These are phyloP conservation scores for Drosophila erecta DNA, from an alignment of 1,140 invertebrate genomes.

Conservation along the genomic window DNA sequence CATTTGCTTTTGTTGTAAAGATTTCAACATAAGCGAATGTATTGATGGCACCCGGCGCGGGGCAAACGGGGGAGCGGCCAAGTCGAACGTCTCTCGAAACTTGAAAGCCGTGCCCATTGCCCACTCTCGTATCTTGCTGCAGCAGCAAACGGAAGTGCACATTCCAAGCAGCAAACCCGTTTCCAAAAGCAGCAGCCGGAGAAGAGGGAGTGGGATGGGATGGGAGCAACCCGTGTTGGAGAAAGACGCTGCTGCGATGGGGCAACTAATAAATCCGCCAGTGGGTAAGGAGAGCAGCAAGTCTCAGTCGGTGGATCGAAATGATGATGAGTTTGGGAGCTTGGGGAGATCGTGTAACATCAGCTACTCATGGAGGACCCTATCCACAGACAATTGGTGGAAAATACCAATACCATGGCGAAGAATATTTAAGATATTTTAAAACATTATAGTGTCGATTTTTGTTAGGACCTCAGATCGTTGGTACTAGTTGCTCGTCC, in stretches of 20 bases:
- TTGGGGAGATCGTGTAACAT: slow-evolving; percentile 36
- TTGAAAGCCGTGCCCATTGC: slow-evolving; percentile 79
- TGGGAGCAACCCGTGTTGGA: slow-evolving; percentile 44
- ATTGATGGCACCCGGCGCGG: slow-evolving; percentile 69
- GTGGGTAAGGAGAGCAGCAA: slow-evolving; percentile 83
- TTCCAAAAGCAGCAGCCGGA: slow-evolving; percentile 55
- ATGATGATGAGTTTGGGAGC: not conserved
- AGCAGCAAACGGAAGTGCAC: slow-evolving; percentile 83
- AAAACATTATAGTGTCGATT: not conserved
- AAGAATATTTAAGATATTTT: not conserved
- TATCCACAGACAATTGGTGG: slow-evolving; percentile 9
- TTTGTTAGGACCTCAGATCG: not conserved
- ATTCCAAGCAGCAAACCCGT: slow-evolving; percentile 81
- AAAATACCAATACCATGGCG: not conserved
- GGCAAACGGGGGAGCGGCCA: slow-evolving; percentile 7
- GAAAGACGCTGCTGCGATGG: slow-evolving; percentile 63
- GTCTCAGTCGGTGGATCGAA: slow-evolving; percentile 36
- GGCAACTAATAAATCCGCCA: slow-evolving; percentile 80
- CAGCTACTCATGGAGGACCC: slow-evolving; percentile 5
- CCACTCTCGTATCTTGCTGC: slow-evolving; percentile 61
- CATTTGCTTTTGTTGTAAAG: slow-evolving; percentile 44
- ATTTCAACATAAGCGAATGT: slow-evolving; percentile 61
- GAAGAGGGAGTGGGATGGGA: slow-evolving; percentile 14
- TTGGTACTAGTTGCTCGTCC: slow-evolving; percentile 10
- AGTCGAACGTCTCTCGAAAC: slow-evolving; percentile 69